phyloP scores from a whole-genome alignment of 2,113 vertebrate species.

The Saguinus midas region DNA sequence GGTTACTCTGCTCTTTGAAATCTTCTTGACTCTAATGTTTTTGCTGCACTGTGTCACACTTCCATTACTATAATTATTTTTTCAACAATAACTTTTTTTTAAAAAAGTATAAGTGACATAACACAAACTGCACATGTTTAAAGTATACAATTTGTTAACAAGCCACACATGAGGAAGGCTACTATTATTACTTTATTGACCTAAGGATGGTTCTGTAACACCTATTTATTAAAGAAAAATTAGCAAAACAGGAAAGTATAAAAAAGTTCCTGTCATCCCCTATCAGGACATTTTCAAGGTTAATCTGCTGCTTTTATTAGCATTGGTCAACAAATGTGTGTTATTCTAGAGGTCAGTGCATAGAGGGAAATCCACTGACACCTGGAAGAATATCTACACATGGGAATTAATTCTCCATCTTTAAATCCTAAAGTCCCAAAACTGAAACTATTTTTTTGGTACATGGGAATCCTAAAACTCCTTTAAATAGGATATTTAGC shows the following conservation, averaged over 20 bases:
- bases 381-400: background rate
- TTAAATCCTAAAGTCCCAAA: background rate
- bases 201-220: background rate
- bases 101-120: background rate
- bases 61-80: background rate
- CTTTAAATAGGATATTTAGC: background rate
- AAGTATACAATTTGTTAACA: background rate
- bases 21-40: background rate
- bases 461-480: background rate
- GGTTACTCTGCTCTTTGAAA: background rate
- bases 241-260: background rate
- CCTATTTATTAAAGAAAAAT: background rate
- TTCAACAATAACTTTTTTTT: background rate
- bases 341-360: background rate
- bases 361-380: background rate
- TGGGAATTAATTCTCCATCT: background rate
- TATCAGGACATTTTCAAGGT: background rate
- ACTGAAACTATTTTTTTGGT: background rate
- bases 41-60: background rate
- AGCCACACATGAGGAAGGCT: background rate
- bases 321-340: background rate
- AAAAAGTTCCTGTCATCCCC: background rate
- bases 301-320: background rate
- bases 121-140: background rate
- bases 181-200: background rate